Percentiles rank a stretch among this genome's conserved stretches.
phyloP scores from a whole-genome alignment of 2,113 vertebrate genomes.

The Litocranius walleri region DNA sequence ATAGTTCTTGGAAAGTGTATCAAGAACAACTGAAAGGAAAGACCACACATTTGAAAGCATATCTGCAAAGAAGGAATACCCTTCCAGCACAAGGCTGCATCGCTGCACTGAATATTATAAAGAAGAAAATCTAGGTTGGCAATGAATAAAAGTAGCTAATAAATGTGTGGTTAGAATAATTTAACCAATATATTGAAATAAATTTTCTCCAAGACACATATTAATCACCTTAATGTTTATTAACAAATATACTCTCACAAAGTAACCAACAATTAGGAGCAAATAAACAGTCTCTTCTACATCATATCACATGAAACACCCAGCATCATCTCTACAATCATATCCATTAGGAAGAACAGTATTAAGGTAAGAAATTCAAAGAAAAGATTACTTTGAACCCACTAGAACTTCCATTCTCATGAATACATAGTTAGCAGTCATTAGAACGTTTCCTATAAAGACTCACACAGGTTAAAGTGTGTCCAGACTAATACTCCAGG shows the following conservation, averaged over 20 bases:
- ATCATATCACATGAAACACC: neutral
- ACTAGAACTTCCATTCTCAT: neutral
- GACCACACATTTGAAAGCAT: neutral
- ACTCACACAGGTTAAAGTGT: neutral
- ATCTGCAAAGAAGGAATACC: neutral
- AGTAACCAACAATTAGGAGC: neutral
- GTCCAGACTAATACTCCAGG: neutral
- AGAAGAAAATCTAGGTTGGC: neutral
- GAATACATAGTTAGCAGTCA: neutral
- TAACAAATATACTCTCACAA: neutral
- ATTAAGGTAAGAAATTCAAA: neutral
- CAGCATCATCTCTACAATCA: neutral
- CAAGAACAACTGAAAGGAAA: neutral
- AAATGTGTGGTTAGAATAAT: neutral
- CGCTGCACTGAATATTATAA: neutral
- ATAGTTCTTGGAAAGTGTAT: neutral
- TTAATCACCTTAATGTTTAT: neutral
- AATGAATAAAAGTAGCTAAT: neutral
- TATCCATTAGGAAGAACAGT: neutral
- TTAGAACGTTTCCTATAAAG: neutral
- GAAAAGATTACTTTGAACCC: conserved; percentile 9
- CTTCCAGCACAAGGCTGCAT: neutral
- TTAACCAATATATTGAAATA: neutral
- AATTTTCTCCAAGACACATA: neutral
- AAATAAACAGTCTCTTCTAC: neutral